phyloP scores from a whole-genome alignment of 1,140 invertebrate species.

The Odontomachus brunneus region DNA sequence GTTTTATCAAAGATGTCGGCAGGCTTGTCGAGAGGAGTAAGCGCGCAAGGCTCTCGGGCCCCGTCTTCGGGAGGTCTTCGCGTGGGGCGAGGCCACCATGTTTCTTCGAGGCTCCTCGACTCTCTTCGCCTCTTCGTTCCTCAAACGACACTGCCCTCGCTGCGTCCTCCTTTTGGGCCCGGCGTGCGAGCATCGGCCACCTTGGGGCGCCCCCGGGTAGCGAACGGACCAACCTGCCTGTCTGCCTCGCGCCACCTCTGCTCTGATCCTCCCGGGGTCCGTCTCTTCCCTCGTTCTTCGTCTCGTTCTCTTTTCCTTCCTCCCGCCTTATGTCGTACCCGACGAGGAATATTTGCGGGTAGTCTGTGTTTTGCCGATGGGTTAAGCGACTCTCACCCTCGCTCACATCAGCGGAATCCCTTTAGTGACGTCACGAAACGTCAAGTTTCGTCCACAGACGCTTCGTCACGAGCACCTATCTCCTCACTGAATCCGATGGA shows the following conservation, averaged over 20 bases:
- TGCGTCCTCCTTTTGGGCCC: constrained; percentile 65
- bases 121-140: constrained; percentile 65
- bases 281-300: constrained; percentile 26
- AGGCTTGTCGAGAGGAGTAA: constrained; percentile 66
- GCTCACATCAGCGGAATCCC: neutral
- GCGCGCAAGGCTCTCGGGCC: constrained; percentile 62
- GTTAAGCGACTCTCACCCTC: neutral
- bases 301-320: constrained; percentile 9
- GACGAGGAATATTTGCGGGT: neutral
- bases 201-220: constrained; percentile 84
- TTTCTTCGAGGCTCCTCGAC: constrained; percentile 75
- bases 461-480: too few species aligned
- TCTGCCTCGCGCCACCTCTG: constrained; percentile 70
- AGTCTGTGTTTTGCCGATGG: neutral
- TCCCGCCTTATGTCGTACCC: constrained; percentile 1
- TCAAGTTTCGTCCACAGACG: too few species aligned
- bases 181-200: constrained; percentile 82
- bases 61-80: constrained; percentile 82
- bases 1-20: constrained; percentile 62
- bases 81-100: constrained; percentile 85
- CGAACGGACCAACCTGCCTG: constrained; percentile 81
- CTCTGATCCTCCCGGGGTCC: constrained; percentile 60
- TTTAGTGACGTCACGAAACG: neutral
- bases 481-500: too few species aligned
- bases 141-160: constrained; percentile 34